Conservation (phyloP, 2,797 vertebrate genomes). For the Catostomus latipinnis region DNA sequence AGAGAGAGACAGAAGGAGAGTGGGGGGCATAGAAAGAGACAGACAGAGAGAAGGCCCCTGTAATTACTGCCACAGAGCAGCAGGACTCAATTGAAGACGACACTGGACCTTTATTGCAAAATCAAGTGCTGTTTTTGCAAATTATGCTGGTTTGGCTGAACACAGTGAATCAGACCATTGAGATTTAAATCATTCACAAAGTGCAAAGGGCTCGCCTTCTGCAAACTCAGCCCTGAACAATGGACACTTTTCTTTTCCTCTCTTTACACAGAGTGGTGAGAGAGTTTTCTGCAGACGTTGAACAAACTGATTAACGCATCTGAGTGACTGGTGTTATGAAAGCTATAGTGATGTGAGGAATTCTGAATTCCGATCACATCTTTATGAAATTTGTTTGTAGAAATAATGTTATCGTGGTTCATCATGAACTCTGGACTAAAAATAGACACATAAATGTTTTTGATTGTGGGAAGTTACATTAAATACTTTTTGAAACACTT, state of each 20-base stretch:
- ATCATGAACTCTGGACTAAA: not conserved
- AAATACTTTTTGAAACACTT: too few species aligned
- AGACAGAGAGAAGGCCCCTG: constrained; percentile 58
- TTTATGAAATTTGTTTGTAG: not conserved
- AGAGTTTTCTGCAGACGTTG: constrained; percentile 14
- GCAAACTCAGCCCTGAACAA: constrained; percentile 51
- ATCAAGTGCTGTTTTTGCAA: constrained; percentile 83
- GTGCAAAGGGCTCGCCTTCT: constrained; percentile 54
- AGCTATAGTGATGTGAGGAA: constrained; percentile 16
- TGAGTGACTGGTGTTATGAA: constrained; percentile 25
- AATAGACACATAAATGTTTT: not conserved
- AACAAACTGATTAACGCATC: not conserved
- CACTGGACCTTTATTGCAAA: constrained; percentile 79
- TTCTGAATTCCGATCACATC: constrained; percentile 3
- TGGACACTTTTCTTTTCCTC: constrained; percentile 39
- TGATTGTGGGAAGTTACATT: too few species aligned
- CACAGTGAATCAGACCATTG: constrained; percentile 76
- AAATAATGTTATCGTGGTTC: not conserved
- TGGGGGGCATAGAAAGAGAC: constrained; percentile 6
- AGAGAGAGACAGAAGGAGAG: constrained; percentile 18
- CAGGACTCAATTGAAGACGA: constrained; percentile 80
- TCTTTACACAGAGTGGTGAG: not conserved
- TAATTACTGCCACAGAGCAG: constrained; percentile 78
- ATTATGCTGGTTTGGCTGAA: constrained; percentile 79
- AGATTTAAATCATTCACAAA: constrained; percentile 75